A percentile compares a stretch with the other conserved stretches of the same genome.
phyloP scores from a whole-genome alignment of 2,888 invertebrate genomes.

The Drosophila acutilabella region DNA sequence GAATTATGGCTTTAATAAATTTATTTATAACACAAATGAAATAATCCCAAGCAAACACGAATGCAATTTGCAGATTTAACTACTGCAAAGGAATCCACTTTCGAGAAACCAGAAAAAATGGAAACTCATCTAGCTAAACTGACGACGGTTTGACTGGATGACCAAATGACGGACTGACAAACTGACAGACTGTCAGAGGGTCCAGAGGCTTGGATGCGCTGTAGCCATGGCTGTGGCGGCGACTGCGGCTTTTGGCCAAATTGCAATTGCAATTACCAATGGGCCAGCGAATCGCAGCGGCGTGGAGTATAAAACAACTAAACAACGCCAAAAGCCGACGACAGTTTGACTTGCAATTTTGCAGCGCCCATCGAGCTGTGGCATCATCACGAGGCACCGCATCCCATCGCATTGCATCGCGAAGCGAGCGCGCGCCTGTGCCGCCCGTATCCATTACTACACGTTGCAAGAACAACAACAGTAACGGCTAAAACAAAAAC shows the following conservation, averaged over 20 bases:
- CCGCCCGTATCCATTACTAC: constrained; percentile 52
- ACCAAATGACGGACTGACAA: not conserved
- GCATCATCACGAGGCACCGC: constrained; percentile 42
- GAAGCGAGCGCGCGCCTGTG: constrained; percentile 30
- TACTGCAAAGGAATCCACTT: not conserved
- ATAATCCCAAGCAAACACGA: constrained; percentile 66
- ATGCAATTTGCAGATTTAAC: constrained; percentile 72
- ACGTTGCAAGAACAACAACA: constrained; percentile 24
- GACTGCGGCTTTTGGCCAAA: constrained; percentile 64
- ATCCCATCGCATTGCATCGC: not conserved
- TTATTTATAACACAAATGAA: constrained; percentile 80
- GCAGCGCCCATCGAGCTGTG: constrained; percentile 39
- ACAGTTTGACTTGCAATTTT: constrained; percentile 77
- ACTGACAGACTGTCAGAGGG: not conserved
- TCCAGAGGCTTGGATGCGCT: constrained; percentile 6
- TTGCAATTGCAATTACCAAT: constrained; percentile 77
- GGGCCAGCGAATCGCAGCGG: constrained; percentile 38
- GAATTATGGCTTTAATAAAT: constrained; percentile 69
- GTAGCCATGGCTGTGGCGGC: constrained; percentile 7
- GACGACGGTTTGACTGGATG: constrained; percentile 6
- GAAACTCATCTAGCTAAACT: constrained; percentile 43
- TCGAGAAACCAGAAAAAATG: not conserved
- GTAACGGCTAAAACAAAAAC: not conserved
- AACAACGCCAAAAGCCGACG: constrained; percentile 70
- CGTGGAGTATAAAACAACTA: constrained; percentile 55